Base-by-base conservation (phyloP, 1,140 invertebrate species). In the Heliconius hewitsoni region DNA sequence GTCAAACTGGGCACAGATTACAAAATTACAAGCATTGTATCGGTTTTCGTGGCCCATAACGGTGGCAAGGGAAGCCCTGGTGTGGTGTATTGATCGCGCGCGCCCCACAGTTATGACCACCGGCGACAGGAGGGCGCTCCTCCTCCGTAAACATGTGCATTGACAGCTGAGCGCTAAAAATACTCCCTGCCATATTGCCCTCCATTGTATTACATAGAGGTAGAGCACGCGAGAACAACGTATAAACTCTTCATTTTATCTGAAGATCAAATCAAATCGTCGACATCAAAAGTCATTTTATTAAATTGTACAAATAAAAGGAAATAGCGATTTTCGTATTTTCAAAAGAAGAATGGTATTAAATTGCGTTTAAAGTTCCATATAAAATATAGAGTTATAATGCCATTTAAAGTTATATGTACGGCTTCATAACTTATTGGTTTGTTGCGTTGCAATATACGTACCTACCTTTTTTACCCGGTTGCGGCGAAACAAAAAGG, bases 121-220 rank as follows among this genome's bases (percentile, higher is more conserved):
- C 86, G 90, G 89, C 90, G 90, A 90, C 91, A 89, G 89, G 81
- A 89, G 89, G 91, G 91, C 88, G 87, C 85, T 83, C 84, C 82
- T 80, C 85, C 87, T 86, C 84, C 83, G 86, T 87, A 88, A 83
- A 89, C 87, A 87, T 87, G 84, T 87, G 86, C 83, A 85, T 74
- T 83, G 80, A 82, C 83, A 82, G 78, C 74, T 81, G 78, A 78
- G 75, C 76, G 74, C 76, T 81, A 79, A 74, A 78, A 77, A 77
- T 77, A 77, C 52, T 42, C 70, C 76, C 27, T 77, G 76, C 76
- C 76, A 23, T 72, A 77, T 71, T 71, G 76, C 23, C 42, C 27
- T 72, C 66, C 8, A 71, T 55, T 72, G 39, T 19, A 71, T 46
- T 13, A 72, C 60, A 66, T 30, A 30, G 13, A 30, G 57, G 23